phyloP scores from a whole-genome alignment of 2,888 invertebrate species.

The Heliothis peltigera region DNA sequence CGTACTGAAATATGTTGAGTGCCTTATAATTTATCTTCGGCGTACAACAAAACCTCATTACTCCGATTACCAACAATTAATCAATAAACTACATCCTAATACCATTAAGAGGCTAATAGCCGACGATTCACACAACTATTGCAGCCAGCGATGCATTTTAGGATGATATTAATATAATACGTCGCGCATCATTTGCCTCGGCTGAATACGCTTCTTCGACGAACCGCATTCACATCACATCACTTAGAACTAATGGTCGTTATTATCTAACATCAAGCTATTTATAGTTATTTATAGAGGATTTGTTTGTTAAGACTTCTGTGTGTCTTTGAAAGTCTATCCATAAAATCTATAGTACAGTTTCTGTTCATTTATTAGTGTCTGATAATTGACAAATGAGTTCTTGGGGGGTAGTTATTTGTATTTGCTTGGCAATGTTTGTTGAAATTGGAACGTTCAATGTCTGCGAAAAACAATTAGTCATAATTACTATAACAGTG shows the following conservation, averaged over 20 bases:
- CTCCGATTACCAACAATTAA: conserved; percentile 17
- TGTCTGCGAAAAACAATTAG: conserved; percentile 13
- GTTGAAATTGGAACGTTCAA: background rate
- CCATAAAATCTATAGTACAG: conserved; percentile 5
- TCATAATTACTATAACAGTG: background rate
- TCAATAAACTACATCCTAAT: conserved; percentile 35
- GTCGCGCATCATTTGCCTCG: conserved; percentile 52
- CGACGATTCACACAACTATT: conserved; percentile 39
- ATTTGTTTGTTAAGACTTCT: conserved; percentile 43
- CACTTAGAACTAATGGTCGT: conserved; percentile 44
- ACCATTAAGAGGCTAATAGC: conserved; percentile 43
- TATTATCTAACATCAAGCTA: conserved; percentile 54
- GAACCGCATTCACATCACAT: conserved; percentile 40
- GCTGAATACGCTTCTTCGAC: conserved; percentile 28
- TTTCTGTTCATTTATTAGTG: conserved; percentile 5
- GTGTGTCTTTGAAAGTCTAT: conserved; percentile 12
- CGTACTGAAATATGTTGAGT: background rate
- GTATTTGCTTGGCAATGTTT: conserved; percentile 15
- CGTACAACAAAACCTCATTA: conserved; percentile 9
- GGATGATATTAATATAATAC: conserved; percentile 57
- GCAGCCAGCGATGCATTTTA: conserved; percentile 57
- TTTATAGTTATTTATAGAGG: conserved; percentile 54
- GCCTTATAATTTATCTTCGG: background rate
- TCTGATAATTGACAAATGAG: conserved; percentile 23
- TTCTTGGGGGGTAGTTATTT: conserved; percentile 15